Base-by-base conservation (phyloP, 2,888 invertebrate genomes). In the Sarcophaga carnaria region DNA sequence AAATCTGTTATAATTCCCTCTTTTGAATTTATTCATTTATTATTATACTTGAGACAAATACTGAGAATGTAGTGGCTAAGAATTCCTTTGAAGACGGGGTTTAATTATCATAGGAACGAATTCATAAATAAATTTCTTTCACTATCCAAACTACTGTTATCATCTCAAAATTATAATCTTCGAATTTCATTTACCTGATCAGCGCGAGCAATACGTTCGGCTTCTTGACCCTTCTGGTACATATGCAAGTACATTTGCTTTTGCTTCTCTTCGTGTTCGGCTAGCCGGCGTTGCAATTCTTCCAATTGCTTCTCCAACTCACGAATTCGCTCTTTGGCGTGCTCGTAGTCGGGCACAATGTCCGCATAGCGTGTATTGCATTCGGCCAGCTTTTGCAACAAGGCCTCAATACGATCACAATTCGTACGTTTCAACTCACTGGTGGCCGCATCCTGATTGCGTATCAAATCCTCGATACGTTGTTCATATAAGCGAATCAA, bases 171-270 rank as follows among this genome's bases (percentile, higher is more conserved):
- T 37, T 37, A 6, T 37, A 37, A 37, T 6, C 37, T 37, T 6
- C 6, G 1, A 37, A 37, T 54, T 3, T 54, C 17, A 81, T 89
- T 91, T 94, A 96, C 97, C 95, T 96, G 95, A 91, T 96, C 96
- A 90, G 95, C 94, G 87, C 94, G 94, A 91, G 96, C 96, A 92
- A 96, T 95, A 90, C 95, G 95, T 75, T 96, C 97, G n/a, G 97
- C 96, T 92, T 97, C 96, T 90, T 96, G 96, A 49, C 97, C 97
- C 94, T 97, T 96, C 90, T 96, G 95, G 93, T 96, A 97, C 96
- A 97, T 96, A 93, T 97, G 96, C 92, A 97, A 94, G 93, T 97
- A 97, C 94, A 96, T 95, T 90, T 96, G 95, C 90, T 96, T 96
- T 90, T 97, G 96, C 89, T 95, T 95, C 89, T 95, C 95, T 89